These are phyloP conservation scores for Saccostrea glomerata DNA, from an alignment of 1,140 invertebrate genomes.

Conservation along the genomic window DNA sequence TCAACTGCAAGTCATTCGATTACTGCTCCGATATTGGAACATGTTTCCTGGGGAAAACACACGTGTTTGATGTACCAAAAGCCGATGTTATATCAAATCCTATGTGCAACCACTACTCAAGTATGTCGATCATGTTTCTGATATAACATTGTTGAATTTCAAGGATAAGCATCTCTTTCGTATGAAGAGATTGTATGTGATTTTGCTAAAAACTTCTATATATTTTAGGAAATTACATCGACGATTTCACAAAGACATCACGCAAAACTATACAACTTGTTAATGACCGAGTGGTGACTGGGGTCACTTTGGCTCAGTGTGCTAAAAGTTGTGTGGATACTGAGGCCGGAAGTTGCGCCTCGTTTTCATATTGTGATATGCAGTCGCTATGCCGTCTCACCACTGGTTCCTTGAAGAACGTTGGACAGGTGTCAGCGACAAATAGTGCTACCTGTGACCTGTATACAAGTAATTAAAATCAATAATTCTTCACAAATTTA, in stretches of 20 bases:
- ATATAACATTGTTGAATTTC: too few relatives aligned
- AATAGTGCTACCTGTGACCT: slow-evolving; percentile 66
- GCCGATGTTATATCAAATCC: slow-evolving; percentile 60
- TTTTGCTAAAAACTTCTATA: neutral
- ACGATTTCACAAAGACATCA: slow-evolving; percentile 63
- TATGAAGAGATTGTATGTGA: too few relatives aligned
- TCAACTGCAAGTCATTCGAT: slow-evolving; percentile 73
- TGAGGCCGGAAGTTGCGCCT: slow-evolving; percentile 64
- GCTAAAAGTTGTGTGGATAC: slow-evolving; percentile 70
- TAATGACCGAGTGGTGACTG: slow-evolving; percentile 65
- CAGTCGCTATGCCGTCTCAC: slow-evolving; percentile 65
- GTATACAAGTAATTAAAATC: slow-evolving; percentile 65
- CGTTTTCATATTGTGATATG: slow-evolving; percentile 72
- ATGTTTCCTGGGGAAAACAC: slow-evolving; percentile 68
- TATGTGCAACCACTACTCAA: slow-evolving; percentile 69
- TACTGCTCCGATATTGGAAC: slow-evolving; percentile 68
- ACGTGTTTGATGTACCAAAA: slow-evolving; percentile 68
- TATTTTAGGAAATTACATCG: slow-evolving; percentile 66
- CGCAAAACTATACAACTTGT: slow-evolving; percentile 54
- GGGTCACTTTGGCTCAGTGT: slow-evolving; percentile 64
- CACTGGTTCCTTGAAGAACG: slow-evolving; percentile 55
- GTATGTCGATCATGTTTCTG: slow-evolving; percentile 57
- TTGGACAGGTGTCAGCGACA: slow-evolving; percentile 64
- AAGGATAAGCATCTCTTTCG: too few relatives aligned
- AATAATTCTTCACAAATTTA: neutral